Conservation (phyloP, 1,140 invertebrate genomes). For the Nasonia giraulti region DNA sequence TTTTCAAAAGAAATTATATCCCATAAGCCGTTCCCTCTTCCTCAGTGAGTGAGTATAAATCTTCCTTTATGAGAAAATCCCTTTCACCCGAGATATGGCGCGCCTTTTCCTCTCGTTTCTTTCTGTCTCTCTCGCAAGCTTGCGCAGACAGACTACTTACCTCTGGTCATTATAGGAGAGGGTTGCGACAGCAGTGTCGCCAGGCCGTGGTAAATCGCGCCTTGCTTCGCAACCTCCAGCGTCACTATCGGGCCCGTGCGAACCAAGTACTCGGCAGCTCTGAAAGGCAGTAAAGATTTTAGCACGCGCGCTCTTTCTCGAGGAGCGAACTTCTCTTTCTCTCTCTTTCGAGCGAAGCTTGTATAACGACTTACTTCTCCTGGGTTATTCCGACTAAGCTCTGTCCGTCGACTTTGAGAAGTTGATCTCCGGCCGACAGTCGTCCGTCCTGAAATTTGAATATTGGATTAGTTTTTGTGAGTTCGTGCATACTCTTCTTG, state of each 20-base stretch:
- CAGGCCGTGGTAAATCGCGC: constrained; percentile 96
- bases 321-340: neutral
- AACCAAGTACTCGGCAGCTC: constrained; percentile 96
- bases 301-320: neutral
- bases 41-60: constrained; percentile 15
- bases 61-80: constrained; percentile 18
- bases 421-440: constrained; percentile 96
- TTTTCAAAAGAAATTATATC: neutral
- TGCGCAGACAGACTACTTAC: constrained; percentile 72
- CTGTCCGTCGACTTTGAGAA: constrained; percentile 97
- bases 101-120: neutral
- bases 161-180: constrained; percentile 87
- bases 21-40: neutral
- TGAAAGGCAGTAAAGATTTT: constrained; percentile 59
- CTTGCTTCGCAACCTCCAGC: constrained; percentile 97
- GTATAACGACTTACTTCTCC: constrained; percentile 81
- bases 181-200: constrained; percentile 94
- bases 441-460: constrained; percentile 83
- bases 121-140: neutral
- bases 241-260: constrained; percentile 94
- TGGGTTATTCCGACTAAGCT: constrained; percentile 97
- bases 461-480: neutral
- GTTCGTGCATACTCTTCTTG: neutral
- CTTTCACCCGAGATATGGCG: neutral
- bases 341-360: neutral